Conservation (phyloP, 1,140 invertebrate species). For the Drosophila saltans region DNA sequence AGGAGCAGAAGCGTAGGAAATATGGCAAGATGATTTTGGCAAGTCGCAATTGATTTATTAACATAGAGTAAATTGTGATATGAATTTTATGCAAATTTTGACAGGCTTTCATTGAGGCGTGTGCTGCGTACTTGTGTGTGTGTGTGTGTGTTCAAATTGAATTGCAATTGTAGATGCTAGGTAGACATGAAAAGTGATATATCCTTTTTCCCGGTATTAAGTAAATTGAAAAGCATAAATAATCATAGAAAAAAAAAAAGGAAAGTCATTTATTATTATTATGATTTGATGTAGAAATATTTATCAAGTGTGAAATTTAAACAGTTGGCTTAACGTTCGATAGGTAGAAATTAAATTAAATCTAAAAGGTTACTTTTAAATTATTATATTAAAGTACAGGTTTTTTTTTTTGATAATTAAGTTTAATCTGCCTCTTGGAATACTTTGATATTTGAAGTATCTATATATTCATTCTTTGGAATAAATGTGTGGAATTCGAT, state of each 20-base stretch:
- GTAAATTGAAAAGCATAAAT: not conserved
- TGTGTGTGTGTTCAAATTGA: not conserved
- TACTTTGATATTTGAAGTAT: too few species aligned
- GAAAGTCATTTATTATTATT: not conserved
- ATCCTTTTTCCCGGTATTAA: not conserved
- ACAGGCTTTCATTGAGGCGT: conserved; percentile 7
- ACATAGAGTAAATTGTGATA: conserved; percentile 21
- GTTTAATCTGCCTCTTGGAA: too few species aligned
- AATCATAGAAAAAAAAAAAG: not conserved
- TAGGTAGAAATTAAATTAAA: too few species aligned
- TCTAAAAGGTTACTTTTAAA: too few species aligned
- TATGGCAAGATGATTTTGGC: conserved; percentile 49
- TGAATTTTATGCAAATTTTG: conserved; percentile 44
- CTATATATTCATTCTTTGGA: too few species aligned
- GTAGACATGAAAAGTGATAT: not conserved
- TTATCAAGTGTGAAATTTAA: not conserved
- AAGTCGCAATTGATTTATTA: conserved; percentile 65
- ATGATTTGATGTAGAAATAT: not conserved
- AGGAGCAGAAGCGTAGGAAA: conserved; percentile 1
- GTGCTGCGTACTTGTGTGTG: not conserved
- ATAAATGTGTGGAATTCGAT: too few species aligned
- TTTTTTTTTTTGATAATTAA: too few species aligned
- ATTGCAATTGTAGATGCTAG: conserved; percentile 1
- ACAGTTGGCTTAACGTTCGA: too few species aligned
- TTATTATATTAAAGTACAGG: too few species aligned